Evolutionary conservation across 1,140 invertebrate species (phyloP), one percentile per base, ranked within the genome.

Genomic region (Drosophila nebulosa): DNA sequence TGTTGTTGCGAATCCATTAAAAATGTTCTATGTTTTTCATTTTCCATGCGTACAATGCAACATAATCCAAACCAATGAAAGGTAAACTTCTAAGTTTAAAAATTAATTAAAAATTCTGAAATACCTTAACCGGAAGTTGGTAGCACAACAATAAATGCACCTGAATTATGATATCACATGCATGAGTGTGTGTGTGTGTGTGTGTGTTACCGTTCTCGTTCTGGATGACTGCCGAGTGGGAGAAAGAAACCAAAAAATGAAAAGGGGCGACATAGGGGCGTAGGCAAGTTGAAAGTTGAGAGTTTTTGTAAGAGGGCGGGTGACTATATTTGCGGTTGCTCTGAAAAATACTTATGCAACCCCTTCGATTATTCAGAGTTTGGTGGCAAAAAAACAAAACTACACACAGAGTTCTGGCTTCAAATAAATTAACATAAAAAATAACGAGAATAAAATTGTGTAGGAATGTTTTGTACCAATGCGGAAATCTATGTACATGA

Each of bases 391-490:
- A 42, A 42, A 42, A 39, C 10, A 39, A 16, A 14, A 2, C 6
- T 42, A 42, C 6, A 18, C 36, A 46, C 16, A 46, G 3, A 21
- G 16, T 21, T 21, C 10, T n/a, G 10, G 30, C 9, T 67, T 74
- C 63, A 83, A 86, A 85, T 85, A 85, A 85, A 85, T 85, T 85
- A 85, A 80, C 83, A 86, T 88, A 81, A 88, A 86, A 27, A 9
- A 6, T 7, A 27, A 27, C 4, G 26, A 27, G 27, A 30, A 30
- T 0, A 9, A 9, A 30, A 30, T 2, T 30, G 27, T 30, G 1
- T 30, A 9, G 27, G 27, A 30, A 30, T 30, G 7, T 9, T 6
- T 30, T 30, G 2, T 9, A 30, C 27, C 79, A 84, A 79, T 58
- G 67, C 62, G 52, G 67, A 57, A 79, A 78, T 81, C 69, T 74